These are phyloP conservation scores for Eurosta solidaginis DNA, from an alignment of 1,140 invertebrate genomes.

Conservation along the genomic window DNA sequence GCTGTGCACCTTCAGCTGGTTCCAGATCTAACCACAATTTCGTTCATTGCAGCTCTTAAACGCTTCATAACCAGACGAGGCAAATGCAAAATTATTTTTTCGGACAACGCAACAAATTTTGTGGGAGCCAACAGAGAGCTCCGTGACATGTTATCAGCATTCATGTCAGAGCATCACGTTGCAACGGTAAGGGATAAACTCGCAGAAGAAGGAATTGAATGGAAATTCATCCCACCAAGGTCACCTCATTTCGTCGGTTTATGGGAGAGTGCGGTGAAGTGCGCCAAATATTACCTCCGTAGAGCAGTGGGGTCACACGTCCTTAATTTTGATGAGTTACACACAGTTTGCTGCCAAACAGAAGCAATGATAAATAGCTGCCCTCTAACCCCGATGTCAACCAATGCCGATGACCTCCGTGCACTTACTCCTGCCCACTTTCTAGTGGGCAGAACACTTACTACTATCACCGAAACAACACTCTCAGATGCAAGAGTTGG, in stretches of 20 bases:
- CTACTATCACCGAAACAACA: background rate
- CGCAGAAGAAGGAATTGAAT: background rate
- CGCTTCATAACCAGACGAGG: conserved; percentile 48
- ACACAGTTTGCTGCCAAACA: background rate
- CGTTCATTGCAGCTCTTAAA: conserved; percentile 51
- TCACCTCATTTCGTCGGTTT: conserved; percentile 20
- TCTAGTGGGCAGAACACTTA: background rate
- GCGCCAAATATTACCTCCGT: background rate
- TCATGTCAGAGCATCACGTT: no score
- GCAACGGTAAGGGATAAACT: no score
- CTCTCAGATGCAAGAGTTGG: background rate
- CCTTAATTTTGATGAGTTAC: conserved; percentile 24
- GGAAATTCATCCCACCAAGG: background rate
- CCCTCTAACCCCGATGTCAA: conserved; percentile 1
- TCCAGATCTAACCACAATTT: conserved; percentile 46
- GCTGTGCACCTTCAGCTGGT: conserved; percentile 60
- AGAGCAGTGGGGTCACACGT: background rate
- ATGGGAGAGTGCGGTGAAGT: conserved; percentile 25
- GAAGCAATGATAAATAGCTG: conserved; percentile 23
- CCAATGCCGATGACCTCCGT: background rate
- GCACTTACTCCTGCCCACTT: conserved; percentile 17
- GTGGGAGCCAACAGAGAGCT: conserved; percentile 48
- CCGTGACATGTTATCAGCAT: conserved; percentile 27
- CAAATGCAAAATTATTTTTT: conserved; percentile 39
- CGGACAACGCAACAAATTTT: conserved; percentile 51